Conservation (phyloP, 2,888 invertebrate genomes). For the Imbricaverruca yamaguchii region DNA sequence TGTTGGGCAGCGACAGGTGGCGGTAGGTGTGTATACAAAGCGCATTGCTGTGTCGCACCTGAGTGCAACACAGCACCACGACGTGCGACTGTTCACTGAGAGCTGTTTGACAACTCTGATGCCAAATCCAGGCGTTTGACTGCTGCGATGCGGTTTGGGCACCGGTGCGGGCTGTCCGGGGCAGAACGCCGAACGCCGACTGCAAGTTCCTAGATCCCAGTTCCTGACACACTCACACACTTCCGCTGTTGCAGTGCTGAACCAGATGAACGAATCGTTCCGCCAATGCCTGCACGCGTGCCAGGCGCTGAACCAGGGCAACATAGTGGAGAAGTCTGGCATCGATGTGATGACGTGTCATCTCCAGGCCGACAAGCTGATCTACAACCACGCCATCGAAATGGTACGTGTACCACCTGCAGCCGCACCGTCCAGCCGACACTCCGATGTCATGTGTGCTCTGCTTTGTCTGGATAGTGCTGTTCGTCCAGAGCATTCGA, state of each 20-base stretch:
- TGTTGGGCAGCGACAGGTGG: too few species aligned
- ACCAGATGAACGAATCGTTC: slow-evolving; percentile 85
- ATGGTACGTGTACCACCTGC: slow-evolving; percentile 56
- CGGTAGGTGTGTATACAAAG: too few species aligned
- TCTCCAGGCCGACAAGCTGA: slow-evolving; percentile 59
- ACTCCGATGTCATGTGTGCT: too few species aligned
- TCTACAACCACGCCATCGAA: slow-evolving; percentile 96
- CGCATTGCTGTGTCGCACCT: too few species aligned
- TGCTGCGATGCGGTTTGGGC: background rate
- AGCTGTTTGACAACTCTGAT: too few species aligned
- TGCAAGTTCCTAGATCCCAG: background rate
- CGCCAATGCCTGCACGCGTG: slow-evolving; percentile 79
- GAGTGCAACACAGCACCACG: too few species aligned
- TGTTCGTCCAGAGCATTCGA: too few species aligned
- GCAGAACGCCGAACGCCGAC: too few species aligned
- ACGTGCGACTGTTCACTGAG: too few species aligned
- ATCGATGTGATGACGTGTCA: slow-evolving; percentile 36
- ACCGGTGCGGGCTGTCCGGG: background rate
- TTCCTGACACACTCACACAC: background rate
- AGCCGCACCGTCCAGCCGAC: too few species aligned
- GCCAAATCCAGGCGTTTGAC: background rate
- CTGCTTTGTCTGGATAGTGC: too few species aligned
- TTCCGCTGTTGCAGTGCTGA: background rate
- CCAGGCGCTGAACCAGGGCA: slow-evolving; percentile 67
- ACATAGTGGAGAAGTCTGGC: slow-evolving; percentile 32